These are phyloP conservation scores for Hemibagrus wyckioides DNA, from an alignment of 2,113 vertebrate genomes.

Conservation along the genomic window DNA sequence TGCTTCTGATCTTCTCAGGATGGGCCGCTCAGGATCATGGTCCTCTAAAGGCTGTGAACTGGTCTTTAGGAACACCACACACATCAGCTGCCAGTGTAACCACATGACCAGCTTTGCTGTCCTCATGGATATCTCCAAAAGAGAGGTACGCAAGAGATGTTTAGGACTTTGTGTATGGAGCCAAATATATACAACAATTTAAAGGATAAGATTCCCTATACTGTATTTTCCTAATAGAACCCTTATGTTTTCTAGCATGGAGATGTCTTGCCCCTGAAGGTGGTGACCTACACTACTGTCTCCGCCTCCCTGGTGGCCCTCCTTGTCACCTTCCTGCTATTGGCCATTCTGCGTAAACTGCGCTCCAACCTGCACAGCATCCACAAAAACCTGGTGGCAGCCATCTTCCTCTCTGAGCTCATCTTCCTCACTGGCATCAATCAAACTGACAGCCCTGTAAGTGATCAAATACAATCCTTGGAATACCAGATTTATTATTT, in stretches of 20 bases:
- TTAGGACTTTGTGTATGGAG: too few relatives aligned
- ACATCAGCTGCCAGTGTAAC: constrained; percentile 79
- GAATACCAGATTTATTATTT: not conserved
- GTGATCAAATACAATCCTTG: constrained; percentile 33
- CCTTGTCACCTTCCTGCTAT: constrained; percentile 79
- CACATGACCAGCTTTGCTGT: constrained; percentile 81
- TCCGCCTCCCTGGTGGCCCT: constrained; percentile 79
- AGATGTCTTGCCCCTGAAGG: constrained; percentile 84
- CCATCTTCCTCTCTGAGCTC: constrained; percentile 83
- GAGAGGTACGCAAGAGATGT: constrained; percentile 77
- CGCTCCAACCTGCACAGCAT: constrained; percentile 84
- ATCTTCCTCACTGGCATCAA: constrained; percentile 85
- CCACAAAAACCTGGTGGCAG: constrained; percentile 79
- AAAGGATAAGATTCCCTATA: not conserved
- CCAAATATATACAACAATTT: not conserved
- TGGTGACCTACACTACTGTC: constrained; percentile 78
- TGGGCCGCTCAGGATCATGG: constrained; percentile 76
- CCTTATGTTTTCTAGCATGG: constrained; percentile 74
- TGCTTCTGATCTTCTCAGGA: constrained; percentile 57
- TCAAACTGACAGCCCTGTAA: constrained; percentile 84
- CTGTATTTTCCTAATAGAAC: not conserved
- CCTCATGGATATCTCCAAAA: constrained; percentile 86
- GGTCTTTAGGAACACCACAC: constrained; percentile 78
- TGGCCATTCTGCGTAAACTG: constrained; percentile 73
- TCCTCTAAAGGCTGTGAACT: constrained; percentile 85